Evolutionary conservation across 1,140 invertebrate genomes (phyloP).

Genomic region (Eurytemora carolleeae): DNA sequence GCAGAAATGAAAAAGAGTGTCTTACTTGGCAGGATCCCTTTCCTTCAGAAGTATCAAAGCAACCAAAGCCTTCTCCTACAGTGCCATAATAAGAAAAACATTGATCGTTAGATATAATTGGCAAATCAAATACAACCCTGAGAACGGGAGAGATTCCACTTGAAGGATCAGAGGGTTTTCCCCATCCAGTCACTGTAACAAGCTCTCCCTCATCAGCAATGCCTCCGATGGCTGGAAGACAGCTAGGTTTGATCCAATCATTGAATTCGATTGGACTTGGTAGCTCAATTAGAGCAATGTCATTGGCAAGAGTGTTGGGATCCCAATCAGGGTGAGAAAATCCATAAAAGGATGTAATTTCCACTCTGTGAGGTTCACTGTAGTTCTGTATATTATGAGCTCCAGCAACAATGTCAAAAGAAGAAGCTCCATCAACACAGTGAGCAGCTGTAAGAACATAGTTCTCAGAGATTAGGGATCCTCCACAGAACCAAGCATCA

Average conservation of each 20-base stretch:
- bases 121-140: slow-evolving; percentile 7
- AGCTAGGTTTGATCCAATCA: slow-evolving; percentile 24
- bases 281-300: slow-evolving; percentile 35
- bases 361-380: slow-evolving; percentile 25
- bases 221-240: slow-evolving; percentile 21
- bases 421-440: slow-evolving; percentile 9
- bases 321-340: slow-evolving; percentile 30
- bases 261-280: slow-evolving; percentile 28
- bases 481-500: slow-evolving; percentile 28
- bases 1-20: too few relatives aligned
- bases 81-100: slow-evolving; percentile 15
- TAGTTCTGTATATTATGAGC: slow-evolving; percentile 29
- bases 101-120: slow-evolving; percentile 7
- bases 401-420: slow-evolving; percentile 26
- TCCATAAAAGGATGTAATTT: slow-evolving; percentile 24
- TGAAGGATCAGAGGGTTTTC: slow-evolving; percentile 17
- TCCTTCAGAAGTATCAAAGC: slow-evolving; percentile 15
- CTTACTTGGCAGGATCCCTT: slow-evolving; percentile 16
- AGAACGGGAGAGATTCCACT: neutral
- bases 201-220: slow-evolving; percentile 21
- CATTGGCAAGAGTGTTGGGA: slow-evolving; percentile 27
- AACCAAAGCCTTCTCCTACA: slow-evolving; percentile 1
- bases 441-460: slow-evolving; percentile 30
- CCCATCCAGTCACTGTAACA: slow-evolving; percentile 25
- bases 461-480: slow-evolving; percentile 31